Percentiles rank a stretch among this genome's conserved stretches.
phyloP scores from a whole-genome alignment of 2,888 invertebrate species.

The Tipula helvola region DNA sequence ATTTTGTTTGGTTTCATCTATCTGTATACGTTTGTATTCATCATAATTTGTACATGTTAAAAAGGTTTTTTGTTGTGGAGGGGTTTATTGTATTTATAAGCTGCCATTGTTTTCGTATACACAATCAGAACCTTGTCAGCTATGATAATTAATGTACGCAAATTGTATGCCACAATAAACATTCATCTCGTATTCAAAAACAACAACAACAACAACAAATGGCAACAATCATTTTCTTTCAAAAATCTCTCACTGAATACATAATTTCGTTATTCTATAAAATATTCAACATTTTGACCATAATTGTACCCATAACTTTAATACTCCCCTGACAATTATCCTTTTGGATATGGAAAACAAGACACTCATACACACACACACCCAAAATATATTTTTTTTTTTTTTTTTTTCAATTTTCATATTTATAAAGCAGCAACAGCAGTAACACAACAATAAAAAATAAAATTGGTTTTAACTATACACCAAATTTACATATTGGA shows the following conservation, averaged over 20 bases:
- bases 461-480: neutral
- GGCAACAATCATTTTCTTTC: neutral
- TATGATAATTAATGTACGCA: neutral
- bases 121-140: neutral
- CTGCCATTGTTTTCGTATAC: neutral
- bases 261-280: neutral
- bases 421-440: neutral
- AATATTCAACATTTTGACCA: neutral
- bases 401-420: neutral
- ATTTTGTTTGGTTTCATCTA: neutral
- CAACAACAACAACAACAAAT: neutral
- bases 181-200: neutral
- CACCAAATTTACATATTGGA: neutral
- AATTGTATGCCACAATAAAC: neutral
- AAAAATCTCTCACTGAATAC: neutral
- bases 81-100: neutral
- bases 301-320: conserved; percentile 4
- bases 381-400: neutral
- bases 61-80: neutral
- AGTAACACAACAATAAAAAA: neutral
- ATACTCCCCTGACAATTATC: conserved; percentile 4
- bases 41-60: neutral
- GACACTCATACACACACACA: neutral
- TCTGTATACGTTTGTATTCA: neutral
- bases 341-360: neutral